These are phyloP conservation scores for Urechis unicinctus DNA, from an alignment of 2,888 invertebrate species.

Conservation along the genomic window DNA sequence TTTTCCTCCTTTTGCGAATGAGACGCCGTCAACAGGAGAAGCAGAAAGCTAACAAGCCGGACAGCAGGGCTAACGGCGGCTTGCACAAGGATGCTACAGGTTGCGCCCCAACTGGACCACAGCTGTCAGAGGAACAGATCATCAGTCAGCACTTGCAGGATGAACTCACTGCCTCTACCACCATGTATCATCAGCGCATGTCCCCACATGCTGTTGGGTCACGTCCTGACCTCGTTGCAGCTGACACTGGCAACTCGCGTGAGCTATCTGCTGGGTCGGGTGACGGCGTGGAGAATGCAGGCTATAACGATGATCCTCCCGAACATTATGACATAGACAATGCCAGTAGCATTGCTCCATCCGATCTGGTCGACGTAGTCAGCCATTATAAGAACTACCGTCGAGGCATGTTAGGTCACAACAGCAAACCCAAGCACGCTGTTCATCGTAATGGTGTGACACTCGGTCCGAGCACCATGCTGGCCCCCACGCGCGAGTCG, in stretches of 20 bases:
- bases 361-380: slow-evolving; percentile 81
- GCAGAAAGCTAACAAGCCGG: not conserved
- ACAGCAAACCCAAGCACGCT: slow-evolving; percentile 39
- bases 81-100: slow-evolving; percentile 32
- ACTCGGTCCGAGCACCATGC: slow-evolving; percentile 10
- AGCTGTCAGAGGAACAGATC: slow-evolving; percentile 37
- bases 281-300: slow-evolving; percentile 24
- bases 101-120: slow-evolving; percentile 27
- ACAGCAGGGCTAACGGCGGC: slow-evolving; percentile 53
- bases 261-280: slow-evolving; percentile 38
- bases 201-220: slow-evolving; percentile 58
- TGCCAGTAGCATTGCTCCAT: slow-evolving; percentile 94
- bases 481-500: too few species aligned
- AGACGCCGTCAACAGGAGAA: slow-evolving; percentile 77
- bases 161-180: slow-evolving; percentile 74
- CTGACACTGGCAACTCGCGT: slow-evolving; percentile 57
- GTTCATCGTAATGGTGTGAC: not conserved
- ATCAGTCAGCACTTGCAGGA: slow-evolving; percentile 70
- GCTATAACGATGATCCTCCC: slow-evolving; percentile 37
- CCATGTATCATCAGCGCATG: slow-evolving; percentile 60
- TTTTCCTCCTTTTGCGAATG: slow-evolving; percentile 72
- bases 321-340: slow-evolving; percentile 82
- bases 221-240: slow-evolving; percentile 86
- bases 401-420: slow-evolving; percentile 51
- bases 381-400: slow-evolving; percentile 91